Evolutionary conservation across 2,113 vertebrate species (phyloP).

Genomic region (Notothenia coriiceps): DNA sequence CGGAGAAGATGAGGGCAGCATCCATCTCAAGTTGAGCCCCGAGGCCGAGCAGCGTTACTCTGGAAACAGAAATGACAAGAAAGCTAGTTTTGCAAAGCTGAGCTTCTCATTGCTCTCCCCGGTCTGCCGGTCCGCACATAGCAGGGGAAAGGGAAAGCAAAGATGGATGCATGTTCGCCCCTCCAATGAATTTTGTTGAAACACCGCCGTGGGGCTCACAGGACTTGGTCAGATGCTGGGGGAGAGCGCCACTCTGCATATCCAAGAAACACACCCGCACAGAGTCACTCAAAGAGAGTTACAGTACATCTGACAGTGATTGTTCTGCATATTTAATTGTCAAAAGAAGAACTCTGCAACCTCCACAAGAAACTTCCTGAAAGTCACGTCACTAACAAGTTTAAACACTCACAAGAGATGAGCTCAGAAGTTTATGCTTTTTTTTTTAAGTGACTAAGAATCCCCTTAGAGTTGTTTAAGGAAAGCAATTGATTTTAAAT

Average conservation of each 20-base stretch:
- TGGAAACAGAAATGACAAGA: constrained; percentile 58
- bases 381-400: constrained; percentile 32
- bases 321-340: constrained; percentile 34
- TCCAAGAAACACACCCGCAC: constrained; percentile 7
- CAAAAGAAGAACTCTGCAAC: constrained; percentile 1
- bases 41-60: constrained; percentile 42
- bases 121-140: constrained; percentile 22
- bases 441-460: constrained; percentile 16
- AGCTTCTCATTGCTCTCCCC: constrained; percentile 40
- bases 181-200: constrained; percentile 39
- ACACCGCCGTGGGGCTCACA: constrained; percentile 15
- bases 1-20: constrained; percentile 54
- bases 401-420: constrained; percentile 20
- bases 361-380: constrained; percentile 21
- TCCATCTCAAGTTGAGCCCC: constrained; percentile 52
- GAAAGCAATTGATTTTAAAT: constrained; percentile 57
- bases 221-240: constrained; percentile 31
- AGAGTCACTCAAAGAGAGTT: constrained; percentile 7
- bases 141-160: constrained; percentile 11
- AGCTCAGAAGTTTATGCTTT: constrained; percentile 9
- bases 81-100: constrained; percentile 53
- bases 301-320: constrained; percentile 6
- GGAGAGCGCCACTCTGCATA: constrained; percentile 40
- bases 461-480: constrained; percentile 21
- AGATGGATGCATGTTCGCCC: constrained; percentile 33